Evolutionary conservation across 1,140 invertebrate species (phyloP), one percentile per base, ranked within the genome.

Genomic region (Penaeus indicus): DNA sequence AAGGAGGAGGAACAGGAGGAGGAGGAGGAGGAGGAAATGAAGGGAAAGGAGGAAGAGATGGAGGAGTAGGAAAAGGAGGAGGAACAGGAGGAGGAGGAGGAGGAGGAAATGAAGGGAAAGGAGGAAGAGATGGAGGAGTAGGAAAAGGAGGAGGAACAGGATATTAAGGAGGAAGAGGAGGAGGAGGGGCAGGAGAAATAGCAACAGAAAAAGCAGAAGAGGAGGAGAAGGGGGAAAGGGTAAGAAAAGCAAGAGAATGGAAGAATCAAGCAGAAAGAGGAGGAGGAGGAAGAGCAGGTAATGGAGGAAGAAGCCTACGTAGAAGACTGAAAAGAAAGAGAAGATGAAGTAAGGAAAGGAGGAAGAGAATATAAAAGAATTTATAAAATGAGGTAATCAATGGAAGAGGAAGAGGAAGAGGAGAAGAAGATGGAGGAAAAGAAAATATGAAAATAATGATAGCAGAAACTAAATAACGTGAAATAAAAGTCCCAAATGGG

Each of bases 251-350:
- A 32, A 32, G 2, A 32, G 32, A n/a, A 78, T 22, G 75, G n/a
- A n/a, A n/a, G n/a, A n/a, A n/a, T 32, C 32, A 32, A 32, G 19
- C 22, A 47, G 47, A 13, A 47, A 13, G 47, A 47, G 47, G 61
- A 62, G 85, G 81, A 62, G 81, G 85, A 54, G 62, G 54, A 42
- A 61, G 75, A 32, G 69, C 27, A 84, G 13, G n/a, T 22, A 67
- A 32, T n/a, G 42, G n/a, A 25, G 79, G 32, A 67, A 25, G 22
- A 54, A 8, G 47, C 32, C 32, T 32, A 32, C 32, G 32, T 32
- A 32, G 32, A 32, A 32, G 32, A 32, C 2, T 32, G 32, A 22
- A 60, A 81, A 32, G 21, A 69, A 21, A n/a, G 32, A 77, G 54
- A 16, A 19, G n/a, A 72, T 25, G 27, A 4, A 72, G 60, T 5